Conservation (phyloP, 1,140 invertebrate species). For the Drosophila subpulchrella region DNA sequence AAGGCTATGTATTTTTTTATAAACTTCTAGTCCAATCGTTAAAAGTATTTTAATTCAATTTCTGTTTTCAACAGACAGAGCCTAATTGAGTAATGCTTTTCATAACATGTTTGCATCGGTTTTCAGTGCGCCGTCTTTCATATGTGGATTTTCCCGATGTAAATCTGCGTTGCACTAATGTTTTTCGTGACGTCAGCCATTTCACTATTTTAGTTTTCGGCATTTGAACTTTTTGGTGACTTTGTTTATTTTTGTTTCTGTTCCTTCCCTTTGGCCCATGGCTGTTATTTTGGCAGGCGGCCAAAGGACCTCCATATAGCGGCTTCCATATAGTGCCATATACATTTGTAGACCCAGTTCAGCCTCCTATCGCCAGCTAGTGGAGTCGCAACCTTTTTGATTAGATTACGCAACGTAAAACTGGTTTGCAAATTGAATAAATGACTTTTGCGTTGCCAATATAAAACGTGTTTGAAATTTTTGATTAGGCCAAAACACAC, state of each 20-base stretch:
- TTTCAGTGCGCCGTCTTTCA: not conserved
- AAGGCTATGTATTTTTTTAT: not conserved
- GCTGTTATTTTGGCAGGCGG: conserved; percentile 47
- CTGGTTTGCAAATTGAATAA: conserved; percentile 83
- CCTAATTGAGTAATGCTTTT: conserved; percentile 17
- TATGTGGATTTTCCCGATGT: not conserved
- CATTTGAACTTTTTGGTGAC: conserved; percentile 39
- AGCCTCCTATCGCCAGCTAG: conserved; percentile 4
- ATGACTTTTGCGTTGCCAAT: conserved; percentile 83
- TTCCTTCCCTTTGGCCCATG: conserved; percentile 2
- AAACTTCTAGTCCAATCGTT: not conserved
- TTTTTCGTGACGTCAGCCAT: conserved; percentile 42
- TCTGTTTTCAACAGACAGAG: not conserved
- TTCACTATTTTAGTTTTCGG: conserved; percentile 54
- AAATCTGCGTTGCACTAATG: conserved; percentile 1
- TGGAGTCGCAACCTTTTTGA: conserved; percentile 70
- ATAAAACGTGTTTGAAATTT: conserved; percentile 83
- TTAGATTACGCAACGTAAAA: conserved; percentile 82
- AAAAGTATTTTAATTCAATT: not conserved
- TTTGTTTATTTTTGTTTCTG: conserved; percentile 54
- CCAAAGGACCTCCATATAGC: conserved; percentile 38
- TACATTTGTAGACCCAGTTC: conserved; percentile 38
- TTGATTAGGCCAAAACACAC: conserved; percentile 71
- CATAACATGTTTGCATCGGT: conserved; percentile 4
- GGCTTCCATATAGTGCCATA: conserved; percentile 46